Base-by-base conservation (phyloP, 2,888 invertebrate genomes). In the Mystacides longicornis region DNA sequence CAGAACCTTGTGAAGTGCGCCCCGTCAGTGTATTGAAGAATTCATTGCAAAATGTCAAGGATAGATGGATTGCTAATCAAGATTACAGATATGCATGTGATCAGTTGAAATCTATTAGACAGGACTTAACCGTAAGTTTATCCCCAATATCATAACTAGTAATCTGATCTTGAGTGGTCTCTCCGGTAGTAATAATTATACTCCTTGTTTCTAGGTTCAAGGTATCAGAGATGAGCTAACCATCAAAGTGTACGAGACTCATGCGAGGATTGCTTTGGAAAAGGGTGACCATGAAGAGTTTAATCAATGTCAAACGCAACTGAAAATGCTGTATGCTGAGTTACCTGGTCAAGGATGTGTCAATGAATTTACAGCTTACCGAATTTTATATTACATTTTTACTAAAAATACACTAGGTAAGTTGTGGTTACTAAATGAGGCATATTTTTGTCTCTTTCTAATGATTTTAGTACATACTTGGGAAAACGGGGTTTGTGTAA, bases 261-360 rank as follows among this genome's bases (percentile, higher is more conserved):
- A 99, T 77, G 98, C 97, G 3, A 81, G 97, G 54, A 93, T 99
- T 67, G 97, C 98, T 50, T 80, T 99, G 70, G 98, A 99, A 72
- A 96, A 92, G 75, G 93, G 94, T 52, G 99, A 99, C 69, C 95
- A 96, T 70, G 97, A 96, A 69, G 99, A 99, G 71, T 99, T 98
- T 70, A 99, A 99, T 79, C 98, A 99, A 72, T 99, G 99, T 70
- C 99, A 99, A 75, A 95, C 96, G 14, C 99, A 99, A 75, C 79
- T 99, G 52, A 93, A 93, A 78, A 89, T 93, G 82, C 80, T 99
- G 27, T 99, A 99, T 71, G 74, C 82, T 61, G 92, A 93, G 71
- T 73, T 89, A 58, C 86, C 85, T 27, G 79, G 83, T 21, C 65
- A 71, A 56, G 80, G 80, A 58, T 91, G 96, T 77, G 80, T 84